Evolutionary conservation across 2,888 invertebrate genomes (phyloP).

Genomic region (Drosophila prolongata): DNA sequence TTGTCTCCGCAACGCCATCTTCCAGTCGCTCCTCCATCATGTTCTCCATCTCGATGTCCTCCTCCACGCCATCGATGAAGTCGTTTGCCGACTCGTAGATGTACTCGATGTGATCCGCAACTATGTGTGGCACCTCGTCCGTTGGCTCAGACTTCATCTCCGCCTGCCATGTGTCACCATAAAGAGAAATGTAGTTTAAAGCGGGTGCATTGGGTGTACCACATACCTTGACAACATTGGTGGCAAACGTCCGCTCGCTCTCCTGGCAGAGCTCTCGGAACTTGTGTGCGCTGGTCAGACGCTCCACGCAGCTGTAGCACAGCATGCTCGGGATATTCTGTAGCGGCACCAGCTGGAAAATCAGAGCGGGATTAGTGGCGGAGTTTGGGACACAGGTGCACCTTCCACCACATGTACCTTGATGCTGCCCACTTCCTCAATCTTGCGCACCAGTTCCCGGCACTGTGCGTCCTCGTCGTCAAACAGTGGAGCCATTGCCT

Average conservation of each 20-base stretch:
- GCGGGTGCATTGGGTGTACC: no score
- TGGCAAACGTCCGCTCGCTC: slow-evolving; percentile 79
- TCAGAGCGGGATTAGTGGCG: background rate
- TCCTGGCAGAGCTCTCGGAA: slow-evolving; percentile 81
- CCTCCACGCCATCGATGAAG: slow-evolving; percentile 76
- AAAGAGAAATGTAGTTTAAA: background rate
- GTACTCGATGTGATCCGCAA: slow-evolving; percentile 62
- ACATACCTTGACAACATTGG: slow-evolving; percentile 73
- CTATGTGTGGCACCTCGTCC: slow-evolving; percentile 56
- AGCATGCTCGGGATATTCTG: slow-evolving; percentile 81
- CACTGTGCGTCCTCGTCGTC: slow-evolving; percentile 68
- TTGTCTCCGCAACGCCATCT: slow-evolving; percentile 52
- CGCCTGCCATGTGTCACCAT: slow-evolving; percentile 49
- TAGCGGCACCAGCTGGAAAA: slow-evolving; percentile 71
- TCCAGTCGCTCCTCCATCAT: slow-evolving; percentile 66
- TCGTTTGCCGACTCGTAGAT: slow-evolving; percentile 67
- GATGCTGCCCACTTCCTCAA: slow-evolving; percentile 82
- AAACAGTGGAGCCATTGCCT: slow-evolving; percentile 77
- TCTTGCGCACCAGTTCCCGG: slow-evolving; percentile 73
- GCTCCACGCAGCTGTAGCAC: slow-evolving; percentile 76
- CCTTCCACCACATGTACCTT: slow-evolving; percentile 54
- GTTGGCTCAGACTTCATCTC: slow-evolving; percentile 75
- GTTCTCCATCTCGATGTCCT: slow-evolving; percentile 66
- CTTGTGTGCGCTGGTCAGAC: slow-evolving; percentile 73
- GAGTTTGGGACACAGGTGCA: background rate